Evolutionary conservation across 1,140 invertebrate genomes (phyloP).

Genomic region (Schmidtea mediterranea): DNA sequence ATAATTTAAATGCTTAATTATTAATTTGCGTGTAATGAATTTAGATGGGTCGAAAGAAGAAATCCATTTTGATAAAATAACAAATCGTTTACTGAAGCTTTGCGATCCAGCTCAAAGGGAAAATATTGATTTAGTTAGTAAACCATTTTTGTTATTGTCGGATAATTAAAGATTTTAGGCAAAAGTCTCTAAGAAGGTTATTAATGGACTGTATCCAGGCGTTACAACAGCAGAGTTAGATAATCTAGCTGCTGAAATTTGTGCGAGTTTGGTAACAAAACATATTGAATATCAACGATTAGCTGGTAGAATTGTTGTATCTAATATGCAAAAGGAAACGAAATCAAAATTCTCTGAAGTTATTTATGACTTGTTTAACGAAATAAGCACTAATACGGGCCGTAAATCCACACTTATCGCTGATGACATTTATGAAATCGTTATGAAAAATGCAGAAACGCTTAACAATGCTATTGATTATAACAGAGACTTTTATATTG

Average conservation of each 20-base stretch:
- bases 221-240: slow-evolving; percentile 86
- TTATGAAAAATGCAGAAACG: slow-evolving; percentile 43
- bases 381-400: slow-evolving; percentile 43
- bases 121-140: slow-evolving; percentile 72
- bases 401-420: slow-evolving; percentile 51
- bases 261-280: slow-evolving; percentile 72
- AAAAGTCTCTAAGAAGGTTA: slow-evolving; percentile 33
- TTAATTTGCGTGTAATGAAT: slow-evolving; percentile 4
- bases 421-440: slow-evolving; percentile 48
- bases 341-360: slow-evolving; percentile 43
- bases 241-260: slow-evolving; percentile 80
- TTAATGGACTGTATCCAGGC: slow-evolving; percentile 69
- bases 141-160: not conserved
- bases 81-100: slow-evolving; percentile 66
- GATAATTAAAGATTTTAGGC: not conserved
- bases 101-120: slow-evolving; percentile 84
- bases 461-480: slow-evolving; percentile 89
- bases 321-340: slow-evolving; percentile 78
- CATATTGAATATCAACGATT: slow-evolving; percentile 88
- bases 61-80: slow-evolving; percentile 90
- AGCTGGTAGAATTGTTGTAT: slow-evolving; percentile 75
- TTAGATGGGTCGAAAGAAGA: slow-evolving; percentile 58
- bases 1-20: too few species aligned
- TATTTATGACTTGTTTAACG: slow-evolving; percentile 53
- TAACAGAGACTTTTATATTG: slow-evolving; percentile 82